Conservation (phyloP, 2,113 vertebrate genomes). For the Geococcyx californianus region DNA sequence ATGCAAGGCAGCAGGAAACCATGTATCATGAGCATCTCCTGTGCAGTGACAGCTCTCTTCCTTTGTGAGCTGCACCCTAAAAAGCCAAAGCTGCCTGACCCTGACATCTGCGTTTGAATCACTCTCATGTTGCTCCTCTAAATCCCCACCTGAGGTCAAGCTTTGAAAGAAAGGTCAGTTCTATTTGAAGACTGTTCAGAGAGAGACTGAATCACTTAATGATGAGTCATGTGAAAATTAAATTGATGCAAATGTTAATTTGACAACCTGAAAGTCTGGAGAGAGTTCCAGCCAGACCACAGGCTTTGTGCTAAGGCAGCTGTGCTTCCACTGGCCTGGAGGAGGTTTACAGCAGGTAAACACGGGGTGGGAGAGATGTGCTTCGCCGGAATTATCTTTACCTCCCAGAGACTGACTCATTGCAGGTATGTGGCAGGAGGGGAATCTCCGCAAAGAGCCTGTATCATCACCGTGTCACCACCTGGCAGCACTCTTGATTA, state of each 20-base stretch:
- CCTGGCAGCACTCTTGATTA: not conserved
- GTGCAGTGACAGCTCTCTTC: not conserved
- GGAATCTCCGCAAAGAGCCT: not conserved
- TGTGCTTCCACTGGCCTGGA: not conserved
- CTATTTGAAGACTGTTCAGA: conserved; percentile 39
- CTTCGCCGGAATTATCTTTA: not conserved
- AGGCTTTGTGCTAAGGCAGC: not conserved
- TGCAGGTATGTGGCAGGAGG: not conserved
- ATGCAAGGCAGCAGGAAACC: not conserved
- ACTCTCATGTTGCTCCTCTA: not conserved
- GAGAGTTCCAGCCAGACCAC: not conserved
- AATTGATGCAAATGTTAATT: conserved; percentile 56
- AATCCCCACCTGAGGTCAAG: conserved; percentile 56
- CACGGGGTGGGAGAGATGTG: not conserved
- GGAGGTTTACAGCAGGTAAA: conserved; percentile 6
- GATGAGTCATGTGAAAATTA: conserved; percentile 61
- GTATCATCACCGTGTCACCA: not conserved
- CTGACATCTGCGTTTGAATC: conserved; percentile 12
- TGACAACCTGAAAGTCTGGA: conserved; percentile 5
- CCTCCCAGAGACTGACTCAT: not conserved
- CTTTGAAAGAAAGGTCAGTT: conserved; percentile 62
- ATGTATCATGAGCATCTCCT: not conserved
- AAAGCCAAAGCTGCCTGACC: not conserved
- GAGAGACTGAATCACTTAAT: conserved; percentile 50
- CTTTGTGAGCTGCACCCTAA: not conserved